These are phyloP conservation scores for Vipera latastei DNA, from an alignment of 2,797 vertebrate species.

Conservation along the genomic window DNA sequence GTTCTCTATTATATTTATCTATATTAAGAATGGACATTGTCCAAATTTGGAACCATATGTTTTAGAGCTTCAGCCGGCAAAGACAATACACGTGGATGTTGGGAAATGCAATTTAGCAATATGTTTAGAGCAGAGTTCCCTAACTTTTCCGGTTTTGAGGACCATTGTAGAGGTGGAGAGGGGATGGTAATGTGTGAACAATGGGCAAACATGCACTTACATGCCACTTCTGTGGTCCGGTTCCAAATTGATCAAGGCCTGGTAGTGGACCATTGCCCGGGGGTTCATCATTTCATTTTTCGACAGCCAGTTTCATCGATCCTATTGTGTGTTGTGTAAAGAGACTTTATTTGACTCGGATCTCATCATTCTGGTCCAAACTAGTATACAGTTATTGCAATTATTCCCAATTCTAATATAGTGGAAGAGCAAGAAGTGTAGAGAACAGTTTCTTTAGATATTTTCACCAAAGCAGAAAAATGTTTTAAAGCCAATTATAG, in stretches of 20 bases:
- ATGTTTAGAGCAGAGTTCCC: neutral
- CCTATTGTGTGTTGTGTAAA: neutral
- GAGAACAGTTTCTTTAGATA: neutral
- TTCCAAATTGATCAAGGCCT: neutral
- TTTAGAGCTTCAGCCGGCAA: neutral
- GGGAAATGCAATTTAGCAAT: neutral
- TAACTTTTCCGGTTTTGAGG: neutral
- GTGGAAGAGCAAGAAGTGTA: neutral
- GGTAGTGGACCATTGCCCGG: accelerated
- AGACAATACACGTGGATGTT: neutral
- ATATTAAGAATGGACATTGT: neutral
- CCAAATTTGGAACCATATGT: neutral
- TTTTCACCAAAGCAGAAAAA: neutral
- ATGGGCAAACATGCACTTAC: accelerated
- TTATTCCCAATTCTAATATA: neutral
- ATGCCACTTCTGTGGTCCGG: neutral
- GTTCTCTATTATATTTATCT: neutral
- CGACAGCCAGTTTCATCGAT: neutral
- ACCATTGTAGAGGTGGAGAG: too few species aligned
- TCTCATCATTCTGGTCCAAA: neutral
- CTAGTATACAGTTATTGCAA: neutral
- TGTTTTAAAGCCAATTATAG: neutral
- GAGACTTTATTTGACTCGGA: neutral
- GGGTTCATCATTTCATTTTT: neutral
- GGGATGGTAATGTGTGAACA: accelerated